A percentile compares a stretch with the other conserved stretches of the same genome.
Evolutionary conservation across 2,113 vertebrate species (phyloP).

Genomic region (Daboia siamensis): DNA sequence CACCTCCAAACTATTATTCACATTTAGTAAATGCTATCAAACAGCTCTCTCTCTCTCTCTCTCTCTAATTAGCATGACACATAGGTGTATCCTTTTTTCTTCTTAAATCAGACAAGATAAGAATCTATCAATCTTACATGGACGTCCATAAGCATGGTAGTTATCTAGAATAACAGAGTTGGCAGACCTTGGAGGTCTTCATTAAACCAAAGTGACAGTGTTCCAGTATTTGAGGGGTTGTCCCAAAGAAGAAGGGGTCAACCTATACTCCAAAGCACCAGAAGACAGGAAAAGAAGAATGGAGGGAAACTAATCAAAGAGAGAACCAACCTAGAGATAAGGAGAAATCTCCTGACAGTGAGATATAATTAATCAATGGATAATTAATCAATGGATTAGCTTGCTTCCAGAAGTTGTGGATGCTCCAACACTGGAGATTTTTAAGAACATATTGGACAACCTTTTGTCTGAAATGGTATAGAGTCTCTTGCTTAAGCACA

Average conservation of each 20-base stretch:
- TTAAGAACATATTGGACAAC: no score
- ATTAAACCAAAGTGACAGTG: background rate
- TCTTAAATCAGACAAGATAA: background rate
- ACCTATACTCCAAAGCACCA: background rate
- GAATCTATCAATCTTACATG: background rate
- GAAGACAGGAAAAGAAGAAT: background rate
- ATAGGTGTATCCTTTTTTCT: background rate
- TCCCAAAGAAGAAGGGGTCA: background rate
- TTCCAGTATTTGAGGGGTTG: background rate
- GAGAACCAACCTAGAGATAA: background rate
- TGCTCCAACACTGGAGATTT: no score
- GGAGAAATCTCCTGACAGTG: no score
- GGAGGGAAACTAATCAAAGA: background rate
- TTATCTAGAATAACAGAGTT: background rate
- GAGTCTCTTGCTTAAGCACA: no score
- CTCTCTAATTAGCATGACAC: slow-evolving; percentile 37
- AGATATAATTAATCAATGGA: no score
- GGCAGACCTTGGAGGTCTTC: background rate
- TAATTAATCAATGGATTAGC: no score
- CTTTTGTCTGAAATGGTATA: no score
- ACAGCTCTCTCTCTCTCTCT: slow-evolving; percentile 35
- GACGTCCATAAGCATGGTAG: background rate
- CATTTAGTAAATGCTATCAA: slow-evolving; percentile 50
- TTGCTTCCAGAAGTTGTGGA: no score
- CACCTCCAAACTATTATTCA: slow-evolving; percentile 55